Evolutionary conservation across 2,113 vertebrate species (phyloP).

Genomic region (Gobiocypris rarus): DNA sequence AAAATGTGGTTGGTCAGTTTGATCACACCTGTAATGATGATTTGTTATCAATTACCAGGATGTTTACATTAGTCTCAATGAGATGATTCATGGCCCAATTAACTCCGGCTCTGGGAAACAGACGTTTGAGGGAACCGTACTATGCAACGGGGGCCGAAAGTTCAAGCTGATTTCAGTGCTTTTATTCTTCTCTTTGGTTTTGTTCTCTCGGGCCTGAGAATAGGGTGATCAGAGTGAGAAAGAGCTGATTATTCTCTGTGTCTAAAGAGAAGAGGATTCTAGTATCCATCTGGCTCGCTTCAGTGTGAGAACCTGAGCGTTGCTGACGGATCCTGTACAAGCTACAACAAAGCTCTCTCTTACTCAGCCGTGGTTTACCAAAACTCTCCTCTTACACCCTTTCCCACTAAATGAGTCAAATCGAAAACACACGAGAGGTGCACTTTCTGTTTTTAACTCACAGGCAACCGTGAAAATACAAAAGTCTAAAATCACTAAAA

Average conservation of each 20-base stretch:
- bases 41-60: constrained; percentile 59
- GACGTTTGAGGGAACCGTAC: constrained; percentile 7
- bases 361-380: not conserved
- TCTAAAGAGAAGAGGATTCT: constrained; percentile 25
- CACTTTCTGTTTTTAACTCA: not conserved
- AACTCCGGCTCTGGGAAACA: constrained; percentile 28
- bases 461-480: not conserved
- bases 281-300: constrained; percentile 58
- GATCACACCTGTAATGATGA: constrained; percentile 60
- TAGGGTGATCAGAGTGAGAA: constrained; percentile 47
- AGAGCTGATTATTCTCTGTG: constrained; percentile 42
- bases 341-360: constrained; percentile 72
- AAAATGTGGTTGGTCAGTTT: constrained; percentile 43
- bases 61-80: constrained; percentile 20
- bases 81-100: constrained; percentile 34
- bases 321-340: constrained; percentile 79
- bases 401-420: constrained; percentile 27
- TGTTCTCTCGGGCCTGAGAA: constrained; percentile 32
- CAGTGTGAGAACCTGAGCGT: constrained; percentile 71
- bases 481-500: not conserved
- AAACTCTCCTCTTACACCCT: constrained; percentile 33
- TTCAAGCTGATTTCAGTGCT: constrained; percentile 23
- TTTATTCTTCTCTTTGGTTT: constrained; percentile 32
- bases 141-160: not conserved
- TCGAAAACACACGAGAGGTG: not conserved